Percentiles rank a stretch among this genome's conserved stretches.
Conservation (phyloP, 2,113 vertebrate species). For the Setophaga petechia region DNA sequence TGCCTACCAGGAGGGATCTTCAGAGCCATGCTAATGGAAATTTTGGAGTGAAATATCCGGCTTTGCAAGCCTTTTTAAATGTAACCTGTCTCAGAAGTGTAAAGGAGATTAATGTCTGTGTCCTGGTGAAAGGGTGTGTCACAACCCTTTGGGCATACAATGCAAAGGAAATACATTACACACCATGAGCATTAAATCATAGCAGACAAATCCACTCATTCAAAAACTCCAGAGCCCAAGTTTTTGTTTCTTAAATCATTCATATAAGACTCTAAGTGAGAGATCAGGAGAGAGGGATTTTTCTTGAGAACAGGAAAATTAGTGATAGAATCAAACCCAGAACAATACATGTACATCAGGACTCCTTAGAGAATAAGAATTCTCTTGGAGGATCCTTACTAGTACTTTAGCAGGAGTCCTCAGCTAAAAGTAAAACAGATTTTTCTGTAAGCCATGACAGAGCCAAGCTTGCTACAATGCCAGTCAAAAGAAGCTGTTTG, state of each 20-base stretch:
- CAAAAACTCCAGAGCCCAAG: background rate
- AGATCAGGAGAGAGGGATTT: background rate
- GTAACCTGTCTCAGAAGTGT: background rate
- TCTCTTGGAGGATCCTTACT: background rate
- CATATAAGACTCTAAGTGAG: background rate
- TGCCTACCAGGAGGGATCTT: background rate
- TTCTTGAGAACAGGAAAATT: background rate
- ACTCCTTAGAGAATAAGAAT: too few species aligned
- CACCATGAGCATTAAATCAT: background rate
- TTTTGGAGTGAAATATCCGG: background rate
- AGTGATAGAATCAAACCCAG: background rate
- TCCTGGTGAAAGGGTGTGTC: background rate
- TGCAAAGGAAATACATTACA: rapidly evolving
- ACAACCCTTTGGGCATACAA: background rate
- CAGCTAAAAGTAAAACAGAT: background rate
- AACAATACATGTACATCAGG: background rate
- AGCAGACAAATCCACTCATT: background rate
- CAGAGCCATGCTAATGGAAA: background rate
- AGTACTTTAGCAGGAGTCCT: background rate
- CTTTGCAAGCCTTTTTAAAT: background rate
- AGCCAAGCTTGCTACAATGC: background rate
- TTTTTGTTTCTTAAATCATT: background rate
- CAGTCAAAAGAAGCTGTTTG: background rate
- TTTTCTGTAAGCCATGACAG: background rate
- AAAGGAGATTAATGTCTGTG: background rate